Base-by-base conservation (phyloP, 2,113 vertebrate species). In the Neolamprologus caudopunctatus region DNA sequence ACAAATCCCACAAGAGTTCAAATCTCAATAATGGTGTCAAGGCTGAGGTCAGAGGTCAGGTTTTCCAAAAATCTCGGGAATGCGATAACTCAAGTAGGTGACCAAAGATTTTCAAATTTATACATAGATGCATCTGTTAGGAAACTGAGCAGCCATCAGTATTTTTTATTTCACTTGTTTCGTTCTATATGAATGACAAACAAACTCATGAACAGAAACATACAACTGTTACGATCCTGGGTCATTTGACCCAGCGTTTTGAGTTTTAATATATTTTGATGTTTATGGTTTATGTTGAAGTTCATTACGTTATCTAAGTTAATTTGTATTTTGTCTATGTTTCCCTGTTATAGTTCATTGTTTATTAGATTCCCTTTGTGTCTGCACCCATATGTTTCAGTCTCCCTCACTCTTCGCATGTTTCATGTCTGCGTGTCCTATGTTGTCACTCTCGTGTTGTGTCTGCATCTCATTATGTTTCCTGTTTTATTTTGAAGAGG, bases 81-180 rank as follows among this genome's bases (percentile, higher is more conserved):
- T 17, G 14, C 0, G 2, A 31, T 31, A 58, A 31, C 57, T 58
- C 14, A 16, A 58, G 26, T 58, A 58, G 5, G 21, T 55, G 3
- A 61, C 26, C 57, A 61, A 61, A 31, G 14, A 17, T 31, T 1
- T 61, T 31, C 57, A 17, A 17, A 61, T 61, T 28, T 28, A 58
- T 28, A 28, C 24, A 61, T 31, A 31, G 57, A 16, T 31, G 1
- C 2, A 17, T 17, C 26, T 58, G 0, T 58, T 2, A 58, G 57
- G 57, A 58, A 61, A 61, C 8, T 31, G 26, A 61, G 57, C 57
- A 9, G 8, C 57, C 57, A 17, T 31, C 1, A 17, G 26, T 31
- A 31, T 0, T 37, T 37, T 21, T 37, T n/a, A n/a, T 66, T 66
- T 66, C 11, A 37, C 61, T 37, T 66, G 17, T 66, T 66, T 37